These are phyloP conservation scores for Gopherus evgoodei DNA, from an alignment of 2,113 vertebrate species.

Conservation along the genomic window DNA sequence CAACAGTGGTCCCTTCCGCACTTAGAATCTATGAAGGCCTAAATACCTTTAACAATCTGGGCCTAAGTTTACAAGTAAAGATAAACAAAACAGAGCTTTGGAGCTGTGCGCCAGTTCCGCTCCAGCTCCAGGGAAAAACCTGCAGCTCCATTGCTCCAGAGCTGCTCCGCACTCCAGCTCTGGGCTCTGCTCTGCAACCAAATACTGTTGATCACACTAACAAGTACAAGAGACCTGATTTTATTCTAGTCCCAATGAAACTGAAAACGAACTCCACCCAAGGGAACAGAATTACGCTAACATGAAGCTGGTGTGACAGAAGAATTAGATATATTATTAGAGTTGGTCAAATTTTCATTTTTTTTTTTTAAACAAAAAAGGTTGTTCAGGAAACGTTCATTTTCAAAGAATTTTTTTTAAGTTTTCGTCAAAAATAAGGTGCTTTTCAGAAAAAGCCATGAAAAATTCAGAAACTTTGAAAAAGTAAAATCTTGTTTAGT, in stretches of 20 bases:
- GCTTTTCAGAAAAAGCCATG: neutral
- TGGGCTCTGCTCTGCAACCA: neutral
- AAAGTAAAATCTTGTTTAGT: neutral
- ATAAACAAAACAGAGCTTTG: neutral
- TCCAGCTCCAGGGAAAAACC: no score
- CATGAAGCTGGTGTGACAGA: accelerated
- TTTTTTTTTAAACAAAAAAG: neutral
- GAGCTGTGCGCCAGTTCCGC: no score
- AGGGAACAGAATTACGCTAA: neutral
- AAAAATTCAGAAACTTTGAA: neutral
- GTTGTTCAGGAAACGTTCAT: neutral
- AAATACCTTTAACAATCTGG: neutral
- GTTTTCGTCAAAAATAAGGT: neutral
- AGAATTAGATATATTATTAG: neutral
- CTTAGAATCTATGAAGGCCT: neutral
- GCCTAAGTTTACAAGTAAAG: neutral
- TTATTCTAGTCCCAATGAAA: neutral
- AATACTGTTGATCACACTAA: neutral
- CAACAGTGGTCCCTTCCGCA: neutral
- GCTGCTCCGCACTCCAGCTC: no score
- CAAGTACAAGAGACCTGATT: neutral
- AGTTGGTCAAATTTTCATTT: neutral
- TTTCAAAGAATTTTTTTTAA: neutral
- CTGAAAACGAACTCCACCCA: neutral
- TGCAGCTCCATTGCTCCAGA: no score